Evolutionary conservation across 2,797 vertebrate genomes (phyloP).

Genomic region (Acanthis flammea): DNA sequence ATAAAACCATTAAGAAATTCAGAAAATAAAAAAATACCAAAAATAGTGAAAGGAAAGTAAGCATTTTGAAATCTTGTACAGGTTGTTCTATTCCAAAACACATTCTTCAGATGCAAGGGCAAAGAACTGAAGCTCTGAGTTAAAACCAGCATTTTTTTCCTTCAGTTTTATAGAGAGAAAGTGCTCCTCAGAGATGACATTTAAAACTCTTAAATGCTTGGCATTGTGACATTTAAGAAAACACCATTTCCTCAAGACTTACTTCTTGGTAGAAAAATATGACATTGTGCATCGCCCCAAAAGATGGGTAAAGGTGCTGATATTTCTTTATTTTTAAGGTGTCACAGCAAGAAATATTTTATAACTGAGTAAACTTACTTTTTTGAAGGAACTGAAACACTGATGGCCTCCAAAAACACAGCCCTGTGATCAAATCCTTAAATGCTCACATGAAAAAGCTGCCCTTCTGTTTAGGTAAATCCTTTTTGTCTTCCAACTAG

Average conservation of each 20-base stretch:
- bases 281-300: neutral
- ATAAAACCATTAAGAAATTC: neutral
- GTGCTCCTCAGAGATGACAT: slow-evolving; percentile 50
- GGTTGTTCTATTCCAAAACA: neutral
- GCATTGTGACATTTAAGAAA: slow-evolving; percentile 65
- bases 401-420: neutral
- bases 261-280: slow-evolving; percentile 6
- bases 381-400: neutral
- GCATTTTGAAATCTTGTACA: neutral
- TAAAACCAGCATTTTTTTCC: neutral
- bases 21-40: neutral
- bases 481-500: neutral
- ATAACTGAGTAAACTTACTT: neutral
- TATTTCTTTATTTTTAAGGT: neutral
- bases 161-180: slow-evolving; percentile 20
- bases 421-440: neutral
- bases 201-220: slow-evolving; percentile 56
- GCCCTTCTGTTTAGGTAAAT: neutral
- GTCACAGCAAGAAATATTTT: neutral
- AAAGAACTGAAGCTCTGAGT: neutral
- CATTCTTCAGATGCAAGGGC: neutral
- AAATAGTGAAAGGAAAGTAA: neutral
- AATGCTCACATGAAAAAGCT: neutral
- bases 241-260: slow-evolving; percentile 40
- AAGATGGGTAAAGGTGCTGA: neutral